A percentile compares a stretch with the other conserved stretches of the same genome.
Conservation (phyloP, 1,140 invertebrate species). For the Drosophila mojavensis region DNA sequence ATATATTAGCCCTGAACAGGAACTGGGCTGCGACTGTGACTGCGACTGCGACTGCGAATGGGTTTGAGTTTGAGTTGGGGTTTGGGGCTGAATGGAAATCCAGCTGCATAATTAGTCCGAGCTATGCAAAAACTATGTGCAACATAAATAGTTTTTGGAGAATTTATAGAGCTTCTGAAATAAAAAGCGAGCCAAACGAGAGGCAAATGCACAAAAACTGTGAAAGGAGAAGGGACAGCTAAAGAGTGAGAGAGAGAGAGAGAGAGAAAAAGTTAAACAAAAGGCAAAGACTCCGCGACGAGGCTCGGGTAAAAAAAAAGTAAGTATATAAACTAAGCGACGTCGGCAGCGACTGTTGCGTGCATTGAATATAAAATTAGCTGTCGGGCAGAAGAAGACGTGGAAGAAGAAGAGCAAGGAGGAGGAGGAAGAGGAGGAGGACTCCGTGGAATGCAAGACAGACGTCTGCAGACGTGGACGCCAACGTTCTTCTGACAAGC, state of each 20-base stretch:
- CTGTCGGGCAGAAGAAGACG: background rate
- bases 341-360: slow-evolving; percentile 68
- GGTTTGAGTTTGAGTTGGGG: slow-evolving; percentile 20
- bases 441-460: background rate
- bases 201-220: slow-evolving; percentile 6
- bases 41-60: slow-evolving; percentile 18
- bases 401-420: too few relatives aligned
- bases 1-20: slow-evolving; percentile 35
- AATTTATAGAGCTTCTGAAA: slow-evolving; percentile 47
- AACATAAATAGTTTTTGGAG: slow-evolving; percentile 71
- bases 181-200: slow-evolving; percentile 20
- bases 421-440: background rate
- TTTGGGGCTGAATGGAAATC: slow-evolving; percentile 41
- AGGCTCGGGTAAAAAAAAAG: slow-evolving; percentile 12
- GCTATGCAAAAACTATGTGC: slow-evolving; percentile 56
- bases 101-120: slow-evolving; percentile 78
- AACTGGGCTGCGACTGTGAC: slow-evolving; percentile 21
- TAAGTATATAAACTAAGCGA: slow-evolving; percentile 61
- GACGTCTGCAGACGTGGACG: slow-evolving; percentile 32
- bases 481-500: slow-evolving; percentile 41
- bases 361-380: slow-evolving; percentile 80
- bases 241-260: background rate
- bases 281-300: slow-evolving; percentile 17
- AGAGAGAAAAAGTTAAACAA: slow-evolving; percentile 12
- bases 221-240: background rate